Evolutionary conservation across 1,140 invertebrate species (phyloP), one percentile per base, ranked within the genome.

Genomic region (Rhyzopertha dominica): DNA sequence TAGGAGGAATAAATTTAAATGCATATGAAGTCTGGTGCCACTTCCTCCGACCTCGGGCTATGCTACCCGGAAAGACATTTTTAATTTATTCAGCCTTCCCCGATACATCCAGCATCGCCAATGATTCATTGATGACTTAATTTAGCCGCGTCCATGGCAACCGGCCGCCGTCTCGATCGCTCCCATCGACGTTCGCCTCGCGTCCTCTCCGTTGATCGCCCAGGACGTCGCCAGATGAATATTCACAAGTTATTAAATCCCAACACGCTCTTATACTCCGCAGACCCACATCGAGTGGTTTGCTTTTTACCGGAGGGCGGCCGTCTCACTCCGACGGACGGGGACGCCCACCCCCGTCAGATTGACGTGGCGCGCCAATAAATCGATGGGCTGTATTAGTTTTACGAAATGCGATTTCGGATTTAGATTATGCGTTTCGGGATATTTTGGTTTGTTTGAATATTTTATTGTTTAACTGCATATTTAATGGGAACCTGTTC

Each of bases 121-220:
- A 62, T 62, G 59, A 62, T 60, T 62, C 59, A 62, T 62, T 62
- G 59, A 62, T 62, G 59, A 62, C 57, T 62, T 62, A 62, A 62
- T 62, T 62, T 62, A 53, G 50, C 43, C 51, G 58, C 59, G 14
- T 47, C 42, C 56, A 59, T 61, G 43, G 51, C 46, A 42, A 62
- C 57, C 39, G 44, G 51, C 43, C 54, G 48, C 45, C 52, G 46
- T 56, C 49, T 58, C 51, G 30, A 49, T 54, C 49, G 41, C 39
- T 41, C 42, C 28, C 51, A 37, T 46, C 30, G 35, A 52, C 50
- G 12, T 12, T 10, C n/a, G 18, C 20, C 12, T 23, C 22, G 23
- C 37, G 24, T 22, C 10, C 20, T 24, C 14, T 26, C 5, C 19
- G 34, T 1, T 23, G 14, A 30, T 28, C 12, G 17, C 22, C 13